Base-by-base conservation (phyloP, 2,113 vertebrate species). In the Myrmophylax atrothorax region DNA sequence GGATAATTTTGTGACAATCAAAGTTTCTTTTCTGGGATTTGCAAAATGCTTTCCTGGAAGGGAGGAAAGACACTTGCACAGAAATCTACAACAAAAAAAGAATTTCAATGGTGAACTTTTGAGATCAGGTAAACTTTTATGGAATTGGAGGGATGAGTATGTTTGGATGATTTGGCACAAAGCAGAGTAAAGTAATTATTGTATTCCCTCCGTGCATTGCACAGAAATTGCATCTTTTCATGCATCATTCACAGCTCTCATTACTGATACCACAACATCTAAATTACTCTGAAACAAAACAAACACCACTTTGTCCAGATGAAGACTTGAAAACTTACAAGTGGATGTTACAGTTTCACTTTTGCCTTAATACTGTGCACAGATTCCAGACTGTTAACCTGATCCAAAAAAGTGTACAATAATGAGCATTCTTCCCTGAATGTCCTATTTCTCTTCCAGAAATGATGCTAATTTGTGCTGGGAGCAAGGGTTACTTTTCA, bases 221-320 rank as follows among this genome's bases (percentile, higher is more conserved):
- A 62, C 60, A 95, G 85, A 94, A 96, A 92, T 86, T 53, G 56
- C 88, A 74, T 93, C 52, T 94, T 91, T 94, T 89, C 93, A 93
- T 95, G 77, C 86, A 95, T 96, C 94, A 96, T 93, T 96, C 93
- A 96, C 84, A 92, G 52, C 72, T 78, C 60, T 89, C 62, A 92
- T 97, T 94, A 93, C 64, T 72, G 50, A 33, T 60, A 74, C 56
- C 78, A 62, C 47, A 89, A 33, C 49, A 50, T 86, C 75, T 75
- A 89, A 96, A 90, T 95, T 91, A 76, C 50, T 46, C 47, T 59
- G 26, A 92, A 85, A 52, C 62, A 90, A 82, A 77, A 69, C 78
- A 86, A 94, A 63, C 25, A 59, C 16, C n/a, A 12, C 60, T 95
- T 89, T 78, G 50, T 52, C 31, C 85, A 46, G 44, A 33, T 52